Evolutionary conservation across 2,113 vertebrate species (phyloP).

Genomic region (Nesogale talazaci): DNA sequence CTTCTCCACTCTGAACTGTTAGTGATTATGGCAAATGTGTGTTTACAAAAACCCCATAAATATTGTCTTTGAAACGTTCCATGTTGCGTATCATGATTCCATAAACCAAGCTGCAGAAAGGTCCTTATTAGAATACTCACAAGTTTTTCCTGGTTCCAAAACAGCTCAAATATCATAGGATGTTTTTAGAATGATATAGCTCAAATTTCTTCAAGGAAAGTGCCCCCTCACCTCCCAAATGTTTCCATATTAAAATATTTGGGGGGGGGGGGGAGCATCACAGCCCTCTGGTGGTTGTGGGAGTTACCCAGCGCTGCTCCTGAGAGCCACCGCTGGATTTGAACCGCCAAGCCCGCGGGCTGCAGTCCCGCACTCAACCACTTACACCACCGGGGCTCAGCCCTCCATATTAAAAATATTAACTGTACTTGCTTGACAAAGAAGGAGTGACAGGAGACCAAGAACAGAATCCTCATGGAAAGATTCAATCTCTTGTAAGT

Average conservation of each 20-base stretch:
- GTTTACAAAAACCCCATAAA: neutral
- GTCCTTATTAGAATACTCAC: neutral
- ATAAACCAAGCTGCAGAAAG: conserved; percentile 1
- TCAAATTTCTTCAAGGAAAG: conserved; percentile 43
- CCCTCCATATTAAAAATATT: conserved; percentile 66
- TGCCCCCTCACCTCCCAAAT: neutral
- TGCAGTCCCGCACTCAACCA: too few species aligned
- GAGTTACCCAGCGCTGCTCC: too few species aligned
- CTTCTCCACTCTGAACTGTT: neutral
- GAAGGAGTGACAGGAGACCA: conserved; percentile 60
- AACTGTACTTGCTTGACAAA: conserved; percentile 49
- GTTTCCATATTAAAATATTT: conserved; percentile 69
- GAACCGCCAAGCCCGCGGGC: too few species aligned
- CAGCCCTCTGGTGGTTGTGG: too few species aligned
- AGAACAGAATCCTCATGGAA: conserved; percentile 28
- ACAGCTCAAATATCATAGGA: conserved; percentile 37
- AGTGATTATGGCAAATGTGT: neutral
- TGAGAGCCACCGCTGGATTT: too few species aligned
- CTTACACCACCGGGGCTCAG: too few species aligned
- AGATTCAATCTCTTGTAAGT: conserved; percentile 75
- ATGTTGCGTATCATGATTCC: neutral
- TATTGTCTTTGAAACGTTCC: neutral
- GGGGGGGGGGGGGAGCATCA: too few species aligned
- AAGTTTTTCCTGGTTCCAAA: conserved; percentile 41
- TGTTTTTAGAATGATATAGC: conserved; percentile 45